Base-by-base conservation (phyloP, 1,140 invertebrate species). In the Temnothorax longispinosus region DNA sequence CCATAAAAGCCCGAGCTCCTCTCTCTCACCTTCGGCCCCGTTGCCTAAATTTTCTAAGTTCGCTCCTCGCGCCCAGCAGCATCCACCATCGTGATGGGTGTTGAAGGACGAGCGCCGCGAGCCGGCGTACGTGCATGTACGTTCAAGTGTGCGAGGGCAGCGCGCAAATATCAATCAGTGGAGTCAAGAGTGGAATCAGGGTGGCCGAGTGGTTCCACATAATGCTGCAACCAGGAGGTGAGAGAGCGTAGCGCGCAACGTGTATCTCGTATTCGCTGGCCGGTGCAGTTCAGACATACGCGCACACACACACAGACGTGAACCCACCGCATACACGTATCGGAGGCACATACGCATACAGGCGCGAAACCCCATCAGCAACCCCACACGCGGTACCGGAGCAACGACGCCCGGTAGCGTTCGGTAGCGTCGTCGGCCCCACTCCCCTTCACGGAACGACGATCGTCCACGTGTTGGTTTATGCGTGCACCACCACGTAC, bases 151-250 rank as follows among this genome's bases (percentile, higher is more conserved):
- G 75, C 74, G 74, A 21, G 69, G 84, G 80, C 60, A 81, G 81
- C 76, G 84, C 85, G 87, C 91, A 91, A 93, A 93, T 93, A 93
- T 93, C 91, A 93, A 93, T 93, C 92, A 93, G 91, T 88, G 89
- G 89, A 87, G 82, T 90, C 85, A 90, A 92, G 91, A 93, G 91
- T 89, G 64, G 92, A 93, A 93, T 93, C 93, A 93, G 93, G 91
- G 90, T 91, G 89, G 91, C 88, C 89, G 90, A 93, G 93, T 93
- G 92, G 92, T 92, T 92, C 88, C 90, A 89, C 92, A 91, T 90
- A 92, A 91, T 92, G 87, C 89, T 91, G 89, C 81, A 88, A 88
- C 89, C 87, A 41, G 89, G 85, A 87, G 89, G 85, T 85, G 85
- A 81, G 87, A 90, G 87, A 85, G 87, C 74, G 72, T 85, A 64